Evolutionary conservation across 1,140 invertebrate species (phyloP), one percentile per base, ranked within the genome.

Genomic region (Macrostomum lignano): DNA sequence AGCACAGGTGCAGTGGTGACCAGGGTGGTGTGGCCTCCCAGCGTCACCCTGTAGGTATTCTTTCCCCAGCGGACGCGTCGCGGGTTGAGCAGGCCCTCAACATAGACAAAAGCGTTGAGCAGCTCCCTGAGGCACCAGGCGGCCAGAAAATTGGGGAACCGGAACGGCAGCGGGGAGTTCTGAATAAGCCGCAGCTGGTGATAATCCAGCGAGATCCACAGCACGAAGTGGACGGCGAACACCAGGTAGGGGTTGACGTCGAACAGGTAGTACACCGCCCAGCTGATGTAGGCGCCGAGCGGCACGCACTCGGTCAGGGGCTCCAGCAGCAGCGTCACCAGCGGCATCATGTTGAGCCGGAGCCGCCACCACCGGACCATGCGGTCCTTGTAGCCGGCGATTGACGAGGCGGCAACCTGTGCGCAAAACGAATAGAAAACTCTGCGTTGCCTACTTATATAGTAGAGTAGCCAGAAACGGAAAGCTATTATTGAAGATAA

Each of bases 11-110:
- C n/a, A n/a, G n/a, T n/a, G n/a, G n/a, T 29, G 6, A 42, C 39
- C 6, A 49, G 24, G 24, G 44, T 41, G 9, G 44, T 43, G 9
- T 41, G 37, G 7, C 45, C 45, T 17, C 48, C 47, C 9, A 36
- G 38, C 32, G 25, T 34, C 1, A 52, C 44, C 22, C 38, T 36
- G 38, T 44, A 52, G 20, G 39, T 46, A 26, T 41, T 35, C 14
- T 40, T 38, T n/a, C 49, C 49, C 49, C 49, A 52, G 14, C 34
- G 37, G 21, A 52, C 46, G 31, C 38, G 39, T 14, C 44, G 40
- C 2, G 44, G 46, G 36, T 47, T 40, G 7, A 43, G 11, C 11
- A 49, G 25, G 7, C 44, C 47, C 17, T 45, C 38, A 15, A 50
- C 35, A 36, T 44, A 46, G 7, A 49, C 41, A 15, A 42, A 40